Percentiles rank a stretch among this genome's conserved stretches.
These are phyloP conservation scores for Manis javanica DNA, from an alignment of 2,797 vertebrate species.

Conservation along the genomic window DNA sequence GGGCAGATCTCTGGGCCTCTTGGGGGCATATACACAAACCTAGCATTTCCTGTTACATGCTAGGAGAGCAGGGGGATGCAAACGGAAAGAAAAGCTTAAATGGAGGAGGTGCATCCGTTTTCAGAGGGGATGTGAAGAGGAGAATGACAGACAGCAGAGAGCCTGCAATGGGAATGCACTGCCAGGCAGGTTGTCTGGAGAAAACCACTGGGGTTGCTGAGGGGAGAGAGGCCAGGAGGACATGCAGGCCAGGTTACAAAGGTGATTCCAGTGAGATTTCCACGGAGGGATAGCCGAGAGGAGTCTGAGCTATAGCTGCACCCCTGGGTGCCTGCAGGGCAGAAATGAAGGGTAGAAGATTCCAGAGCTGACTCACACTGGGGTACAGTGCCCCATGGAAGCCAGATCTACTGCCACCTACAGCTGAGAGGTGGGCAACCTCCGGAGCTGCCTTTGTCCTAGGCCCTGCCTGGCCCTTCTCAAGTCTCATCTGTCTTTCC, in stretches of 20 bases:
- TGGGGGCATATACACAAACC: neutral
- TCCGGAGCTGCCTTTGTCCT: neutral
- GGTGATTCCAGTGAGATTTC: neutral
- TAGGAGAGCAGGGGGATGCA: neutral
- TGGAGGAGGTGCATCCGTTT: too few relatives aligned
- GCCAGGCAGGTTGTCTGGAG: neutral
- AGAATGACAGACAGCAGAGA: neutral
- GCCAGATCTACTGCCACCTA: neutral
- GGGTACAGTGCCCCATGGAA: neutral
- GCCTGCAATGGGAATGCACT: rapidly evolving
- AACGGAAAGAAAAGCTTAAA: neutral
- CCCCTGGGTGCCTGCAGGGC: neutral
- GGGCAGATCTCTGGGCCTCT: neutral
- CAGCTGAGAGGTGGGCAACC: neutral
- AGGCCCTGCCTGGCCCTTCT: neutral
- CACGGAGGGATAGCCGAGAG: neutral
- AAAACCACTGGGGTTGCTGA: neutral
- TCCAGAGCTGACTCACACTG: neutral
- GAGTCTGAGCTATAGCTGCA: neutral
- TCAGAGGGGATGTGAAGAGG: neutral
- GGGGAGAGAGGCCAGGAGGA: neutral
- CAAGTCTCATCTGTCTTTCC: neutral
- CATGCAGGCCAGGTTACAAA: neutral
- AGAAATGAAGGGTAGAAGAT: neutral
- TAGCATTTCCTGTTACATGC: neutral